A percentile compares a stretch with the other conserved stretches of the same genome.
These are phyloP conservation scores for Notospermus geniculatus DNA, from an alignment of 1,140 invertebrate genomes.

Conservation along the genomic window DNA sequence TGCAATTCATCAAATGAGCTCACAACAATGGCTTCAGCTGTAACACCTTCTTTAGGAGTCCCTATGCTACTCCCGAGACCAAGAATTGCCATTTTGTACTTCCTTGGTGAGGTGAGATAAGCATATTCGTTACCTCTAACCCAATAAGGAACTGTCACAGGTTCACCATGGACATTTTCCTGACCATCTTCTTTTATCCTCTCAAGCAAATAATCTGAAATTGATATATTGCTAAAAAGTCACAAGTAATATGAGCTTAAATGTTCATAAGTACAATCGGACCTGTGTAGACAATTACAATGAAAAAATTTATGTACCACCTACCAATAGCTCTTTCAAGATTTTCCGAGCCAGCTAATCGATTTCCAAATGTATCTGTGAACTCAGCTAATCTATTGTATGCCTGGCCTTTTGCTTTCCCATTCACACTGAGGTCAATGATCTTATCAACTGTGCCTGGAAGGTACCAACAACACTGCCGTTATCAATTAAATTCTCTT, in stretches of 20 bases:
- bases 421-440: conserved; percentile 61
- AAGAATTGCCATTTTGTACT: conserved; percentile 62
- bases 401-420: conserved; percentile 61
- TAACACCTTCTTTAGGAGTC: conserved; percentile 67
- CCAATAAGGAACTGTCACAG: conserved; percentile 47
- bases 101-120: conserved; percentile 62
- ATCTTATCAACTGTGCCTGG: conserved; percentile 34
- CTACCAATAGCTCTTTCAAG: conserved; percentile 68
- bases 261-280: too few relatives aligned
- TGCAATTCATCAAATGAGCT: conserved; percentile 67
- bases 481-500: too few relatives aligned
- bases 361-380: conserved; percentile 71
- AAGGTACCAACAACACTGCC: conserved; percentile 1
- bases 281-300: too few relatives aligned
- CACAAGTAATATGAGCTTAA: not conserved
- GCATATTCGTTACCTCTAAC: conserved; percentile 65
- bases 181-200: conserved; percentile 59
- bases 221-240: not conserved
- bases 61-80: conserved; percentile 67
- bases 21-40: conserved; percentile 70
- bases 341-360: conserved; percentile 65
- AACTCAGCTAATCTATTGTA: conserved; percentile 67
- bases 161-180: conserved; percentile 67
- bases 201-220: conserved; percentile 65
- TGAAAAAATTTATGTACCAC: too few relatives aligned